Evolutionary conservation across 2,113 vertebrate species (phyloP).

Genomic region (Zeus faber): DNA sequence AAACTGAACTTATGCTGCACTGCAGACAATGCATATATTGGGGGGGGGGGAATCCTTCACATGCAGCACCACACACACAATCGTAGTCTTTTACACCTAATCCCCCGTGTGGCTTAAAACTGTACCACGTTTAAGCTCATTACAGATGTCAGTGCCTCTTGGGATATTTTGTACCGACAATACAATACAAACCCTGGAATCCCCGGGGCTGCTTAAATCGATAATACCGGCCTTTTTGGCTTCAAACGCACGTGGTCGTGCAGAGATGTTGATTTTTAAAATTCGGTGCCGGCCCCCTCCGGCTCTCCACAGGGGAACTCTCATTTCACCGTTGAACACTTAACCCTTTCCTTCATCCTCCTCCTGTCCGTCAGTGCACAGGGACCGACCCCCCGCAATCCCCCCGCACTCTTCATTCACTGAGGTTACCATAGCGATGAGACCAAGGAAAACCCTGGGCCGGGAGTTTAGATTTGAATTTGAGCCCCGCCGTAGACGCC

Average conservation of each 20-base stretch:
- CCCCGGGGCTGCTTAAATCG: conserved; percentile 6
- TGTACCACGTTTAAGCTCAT: conserved; percentile 26
- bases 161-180: conserved; percentile 13
- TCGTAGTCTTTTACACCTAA: conserved; percentile 27
- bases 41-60: conserved; percentile 21
- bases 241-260: conserved; percentile 45
- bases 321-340: conserved; percentile 56
- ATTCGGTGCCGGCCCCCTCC: conserved; percentile 38
- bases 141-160: conserved; percentile 26
- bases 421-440: conserved; percentile 74
- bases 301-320: conserved; percentile 37
- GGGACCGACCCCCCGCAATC: conserved; percentile 37
- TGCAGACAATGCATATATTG: conserved; percentile 10
- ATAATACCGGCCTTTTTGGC: conserved; percentile 15
- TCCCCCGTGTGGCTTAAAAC: conserved; percentile 25
- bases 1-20: conserved; percentile 32
- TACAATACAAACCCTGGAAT: conserved; percentile 20
- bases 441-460: conserved; percentile 53
- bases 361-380: conserved; percentile 65
- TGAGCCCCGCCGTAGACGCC: conserved; percentile 71
- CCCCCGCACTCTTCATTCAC: conserved; percentile 52
- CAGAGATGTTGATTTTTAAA: conserved; percentile 70
- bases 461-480: conserved; percentile 77
- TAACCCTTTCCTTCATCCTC: conserved; percentile 64
- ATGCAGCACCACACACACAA: conserved; percentile 29